These are phyloP conservation scores for Psittacara wagleri DNA, from an alignment of 2,113 vertebrate species.

Conservation along the genomic window DNA sequence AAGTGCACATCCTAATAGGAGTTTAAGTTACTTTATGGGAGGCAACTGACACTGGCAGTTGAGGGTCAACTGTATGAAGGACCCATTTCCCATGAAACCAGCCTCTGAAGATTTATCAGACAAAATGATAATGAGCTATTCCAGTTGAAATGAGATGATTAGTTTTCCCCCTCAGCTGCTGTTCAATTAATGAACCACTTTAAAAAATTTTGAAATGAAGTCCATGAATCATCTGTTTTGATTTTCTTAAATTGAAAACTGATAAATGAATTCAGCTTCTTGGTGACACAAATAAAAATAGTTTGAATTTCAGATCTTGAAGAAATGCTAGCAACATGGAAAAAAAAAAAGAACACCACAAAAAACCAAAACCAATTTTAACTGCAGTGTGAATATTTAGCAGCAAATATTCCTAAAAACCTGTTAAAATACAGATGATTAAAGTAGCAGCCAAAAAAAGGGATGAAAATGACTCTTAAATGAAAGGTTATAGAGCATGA, in stretches of 20 bases:
- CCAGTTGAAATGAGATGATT: slow-evolving; percentile 66
- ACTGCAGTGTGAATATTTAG: slow-evolving; percentile 31
- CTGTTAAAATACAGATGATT: slow-evolving; percentile 54
- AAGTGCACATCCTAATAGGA: background rate
- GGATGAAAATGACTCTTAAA: slow-evolving; percentile 57
- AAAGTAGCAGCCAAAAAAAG: slow-evolving; percentile 45
- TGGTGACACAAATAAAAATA: slow-evolving; percentile 56
- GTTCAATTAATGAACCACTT: slow-evolving; percentile 68
- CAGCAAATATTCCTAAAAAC: slow-evolving; percentile 49
- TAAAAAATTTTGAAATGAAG: slow-evolving; percentile 56
- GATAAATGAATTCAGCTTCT: slow-evolving; percentile 48
- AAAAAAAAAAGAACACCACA: background rate
- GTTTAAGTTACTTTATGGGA: slow-evolving; percentile 18
- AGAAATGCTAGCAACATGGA: background rate
- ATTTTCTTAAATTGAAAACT: slow-evolving; percentile 60
- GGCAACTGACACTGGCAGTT: slow-evolving; percentile 7
- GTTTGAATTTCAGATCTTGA: slow-evolving; percentile 36
- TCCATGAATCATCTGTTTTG: slow-evolving; percentile 65
- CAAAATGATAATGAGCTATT: slow-evolving; percentile 64
- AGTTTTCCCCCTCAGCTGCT: slow-evolving; percentile 58
- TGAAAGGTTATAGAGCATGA: slow-evolving; percentile 44
- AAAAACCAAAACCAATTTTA: background rate
- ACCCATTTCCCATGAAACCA: slow-evolving; percentile 49
- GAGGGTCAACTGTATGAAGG: background rate
- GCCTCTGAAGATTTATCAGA: slow-evolving; percentile 54